Conservation (phyloP, 1,140 invertebrate species). For the Drosophila leontia region DNA sequence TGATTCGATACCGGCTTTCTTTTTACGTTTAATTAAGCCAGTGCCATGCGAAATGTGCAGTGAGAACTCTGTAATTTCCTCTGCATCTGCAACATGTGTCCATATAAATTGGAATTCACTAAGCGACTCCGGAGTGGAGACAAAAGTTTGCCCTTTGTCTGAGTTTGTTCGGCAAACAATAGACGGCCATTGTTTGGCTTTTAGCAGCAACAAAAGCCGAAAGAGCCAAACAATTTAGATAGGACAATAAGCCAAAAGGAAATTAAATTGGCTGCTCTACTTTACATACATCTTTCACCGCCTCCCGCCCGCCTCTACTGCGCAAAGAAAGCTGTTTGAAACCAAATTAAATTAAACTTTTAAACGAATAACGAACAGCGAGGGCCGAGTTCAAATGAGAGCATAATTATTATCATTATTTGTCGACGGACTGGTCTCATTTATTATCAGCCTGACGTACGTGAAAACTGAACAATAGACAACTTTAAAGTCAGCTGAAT, state of each 20-base stretch:
- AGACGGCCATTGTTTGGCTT: conserved; percentile 73
- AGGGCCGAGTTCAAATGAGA: background rate
- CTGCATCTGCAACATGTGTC: conserved; percentile 59
- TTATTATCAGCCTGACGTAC: conserved; percentile 15
- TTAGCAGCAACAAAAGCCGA: conserved; percentile 74
- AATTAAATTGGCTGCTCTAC: conserved; percentile 57
- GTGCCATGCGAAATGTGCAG: conserved; percentile 53
- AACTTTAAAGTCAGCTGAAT: conserved; percentile 25
- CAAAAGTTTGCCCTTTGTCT: conserved; percentile 61
- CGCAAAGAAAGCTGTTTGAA: conserved; percentile 52
- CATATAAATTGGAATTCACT: conserved; percentile 45
- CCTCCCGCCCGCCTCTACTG: background rate
- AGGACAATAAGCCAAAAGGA: conserved; percentile 67
- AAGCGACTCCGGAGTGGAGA: conserved; percentile 48
- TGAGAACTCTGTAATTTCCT: conserved; percentile 72
- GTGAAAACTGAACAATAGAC: conserved; percentile 1
- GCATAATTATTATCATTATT: conserved; percentile 49
- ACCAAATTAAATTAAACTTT: conserved; percentile 48
- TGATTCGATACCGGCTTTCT: conserved; percentile 28
- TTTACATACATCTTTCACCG: conserved; percentile 18
- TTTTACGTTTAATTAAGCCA: conserved; percentile 65
- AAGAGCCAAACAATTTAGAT: conserved; percentile 73
- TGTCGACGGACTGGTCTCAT: conserved; percentile 10
- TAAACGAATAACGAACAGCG: conserved; percentile 5
- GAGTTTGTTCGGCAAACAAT: conserved; percentile 67